These are phyloP conservation scores for Calameuta idolon DNA, from an alignment of 2,888 invertebrate genomes.

Conservation along the genomic window DNA sequence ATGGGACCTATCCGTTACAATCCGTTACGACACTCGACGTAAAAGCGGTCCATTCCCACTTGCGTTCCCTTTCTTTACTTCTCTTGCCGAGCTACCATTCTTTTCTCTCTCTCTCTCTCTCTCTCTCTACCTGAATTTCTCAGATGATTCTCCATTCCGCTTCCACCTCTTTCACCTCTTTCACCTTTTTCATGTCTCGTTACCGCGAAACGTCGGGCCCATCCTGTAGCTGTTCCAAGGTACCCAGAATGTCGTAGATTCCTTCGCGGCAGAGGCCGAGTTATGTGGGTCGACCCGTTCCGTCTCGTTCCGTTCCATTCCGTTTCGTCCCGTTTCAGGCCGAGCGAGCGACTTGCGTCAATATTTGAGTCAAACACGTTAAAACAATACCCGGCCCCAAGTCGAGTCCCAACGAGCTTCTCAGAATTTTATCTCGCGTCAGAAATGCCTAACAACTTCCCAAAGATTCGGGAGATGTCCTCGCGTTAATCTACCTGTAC, in stretches of 20 bases:
- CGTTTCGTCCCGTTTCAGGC: slow-evolving; percentile 49
- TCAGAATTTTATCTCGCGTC: slow-evolving; percentile 65
- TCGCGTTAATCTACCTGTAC: neutral
- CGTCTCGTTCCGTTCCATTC: slow-evolving; percentile 38
- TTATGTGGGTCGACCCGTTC: slow-evolving; percentile 61
- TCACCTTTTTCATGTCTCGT: neutral
- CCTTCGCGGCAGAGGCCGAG: slow-evolving; percentile 15
- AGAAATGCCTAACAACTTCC: slow-evolving; percentile 59
- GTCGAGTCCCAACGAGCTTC: slow-evolving; percentile 60
- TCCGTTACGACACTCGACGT: slow-evolving; percentile 18
- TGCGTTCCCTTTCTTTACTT: slow-evolving; percentile 20
- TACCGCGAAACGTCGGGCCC: slow-evolving; percentile 1
- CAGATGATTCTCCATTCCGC: neutral
- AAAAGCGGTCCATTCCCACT: slow-evolving; percentile 10
- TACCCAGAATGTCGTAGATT: neutral
- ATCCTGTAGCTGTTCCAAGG: neutral
- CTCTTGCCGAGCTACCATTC: slow-evolving; percentile 18
- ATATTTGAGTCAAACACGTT: slow-evolving; percentile 67
- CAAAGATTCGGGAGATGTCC: slow-evolving; percentile 22
- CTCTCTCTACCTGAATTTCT: slow-evolving; percentile 14
- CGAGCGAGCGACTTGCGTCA: slow-evolving; percentile 62
- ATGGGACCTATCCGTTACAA: slow-evolving; percentile 11
- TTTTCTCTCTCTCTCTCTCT: slow-evolving; percentile 19
- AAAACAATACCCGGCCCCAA: slow-evolving; percentile 63
- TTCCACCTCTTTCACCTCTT: neutral